A percentile compares a stretch with the other conserved stretches of the same genome.
Evolutionary conservation across 2,113 vertebrate species (phyloP).

Genomic region (Strix uralensis): DNA sequence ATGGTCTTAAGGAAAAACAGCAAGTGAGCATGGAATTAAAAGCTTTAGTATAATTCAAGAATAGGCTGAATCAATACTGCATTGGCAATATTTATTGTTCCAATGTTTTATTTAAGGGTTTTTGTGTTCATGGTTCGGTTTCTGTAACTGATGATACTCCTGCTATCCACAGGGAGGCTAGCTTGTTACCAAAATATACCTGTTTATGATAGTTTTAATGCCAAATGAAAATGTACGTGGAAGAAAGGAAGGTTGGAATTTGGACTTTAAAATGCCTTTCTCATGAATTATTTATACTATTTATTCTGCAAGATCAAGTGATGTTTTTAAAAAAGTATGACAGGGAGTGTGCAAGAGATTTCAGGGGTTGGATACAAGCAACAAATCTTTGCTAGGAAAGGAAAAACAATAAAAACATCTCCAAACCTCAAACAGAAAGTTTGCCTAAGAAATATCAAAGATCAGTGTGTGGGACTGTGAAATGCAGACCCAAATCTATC

Average conservation of each 20-base stretch:
- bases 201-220: background rate
- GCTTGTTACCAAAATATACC: background rate
- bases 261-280: background rate
- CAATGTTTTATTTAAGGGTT: background rate
- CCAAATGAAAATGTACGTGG: background rate
- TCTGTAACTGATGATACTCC: background rate
- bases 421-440: background rate
- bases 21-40: background rate
- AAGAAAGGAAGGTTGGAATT: slow-evolving; percentile 25
- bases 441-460: slow-evolving; percentile 34
- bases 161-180: background rate
- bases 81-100: background rate
- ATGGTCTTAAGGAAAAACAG: background rate
- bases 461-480: background rate
- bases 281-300: slow-evolving; percentile 45
- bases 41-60: background rate
- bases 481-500: slow-evolving; percentile 18
- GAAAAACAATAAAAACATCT: background rate
- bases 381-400: background rate
- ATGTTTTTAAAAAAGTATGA: background rate
- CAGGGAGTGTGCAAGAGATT: background rate
- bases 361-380: background rate
- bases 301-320: slow-evolving; percentile 37
- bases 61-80: background rate
- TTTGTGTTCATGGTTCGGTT: background rate